Conservation (phyloP, 2,888 invertebrate species). For the Phragmatobia fuliginosa region DNA sequence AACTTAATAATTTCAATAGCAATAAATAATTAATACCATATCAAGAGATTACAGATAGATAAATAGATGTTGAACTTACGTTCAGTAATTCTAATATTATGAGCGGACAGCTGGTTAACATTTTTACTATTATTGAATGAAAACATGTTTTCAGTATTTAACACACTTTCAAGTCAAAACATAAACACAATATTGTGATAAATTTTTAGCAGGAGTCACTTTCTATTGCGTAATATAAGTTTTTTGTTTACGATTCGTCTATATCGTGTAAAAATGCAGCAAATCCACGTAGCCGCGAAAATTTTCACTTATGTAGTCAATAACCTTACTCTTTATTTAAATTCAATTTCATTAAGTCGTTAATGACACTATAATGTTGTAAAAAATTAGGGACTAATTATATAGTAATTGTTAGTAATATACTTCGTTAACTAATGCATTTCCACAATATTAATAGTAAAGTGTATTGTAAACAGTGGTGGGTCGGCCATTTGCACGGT, state of each 20-base stretch:
- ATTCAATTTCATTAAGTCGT: constrained; percentile 22
- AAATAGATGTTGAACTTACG: constrained; percentile 62
- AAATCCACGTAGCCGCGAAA: constrained; percentile 69
- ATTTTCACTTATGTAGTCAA: constrained; percentile 58
- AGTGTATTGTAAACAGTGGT: constrained; percentile 88
- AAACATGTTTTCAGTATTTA: constrained; percentile 64
- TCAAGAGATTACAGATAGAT: background rate
- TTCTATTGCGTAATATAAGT: constrained; percentile 37
- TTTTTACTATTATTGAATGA: constrained; percentile 68
- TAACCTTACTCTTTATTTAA: constrained; percentile 57
- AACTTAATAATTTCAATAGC: background rate
- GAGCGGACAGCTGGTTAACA: constrained; percentile 61
- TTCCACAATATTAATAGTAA: constrained; percentile 63
- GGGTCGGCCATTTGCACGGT: constrained; percentile 91
- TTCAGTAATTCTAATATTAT: constrained; percentile 71
- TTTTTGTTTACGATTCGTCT: constrained; percentile 41
- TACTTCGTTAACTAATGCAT: constrained; percentile 57
- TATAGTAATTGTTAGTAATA: constrained; percentile 41
- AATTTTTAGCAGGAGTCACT: constrained; percentile 29
- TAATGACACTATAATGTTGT: constrained; percentile 36
- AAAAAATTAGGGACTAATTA: constrained; percentile 71
- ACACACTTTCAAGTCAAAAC: background rate
- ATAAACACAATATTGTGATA: constrained; percentile 4
- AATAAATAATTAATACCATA: background rate
- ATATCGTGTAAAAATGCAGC: constrained; percentile 44